phyloP scores from a whole-genome alignment of 2,113 vertebrate genomes.

The Lasiurus borealis region DNA sequence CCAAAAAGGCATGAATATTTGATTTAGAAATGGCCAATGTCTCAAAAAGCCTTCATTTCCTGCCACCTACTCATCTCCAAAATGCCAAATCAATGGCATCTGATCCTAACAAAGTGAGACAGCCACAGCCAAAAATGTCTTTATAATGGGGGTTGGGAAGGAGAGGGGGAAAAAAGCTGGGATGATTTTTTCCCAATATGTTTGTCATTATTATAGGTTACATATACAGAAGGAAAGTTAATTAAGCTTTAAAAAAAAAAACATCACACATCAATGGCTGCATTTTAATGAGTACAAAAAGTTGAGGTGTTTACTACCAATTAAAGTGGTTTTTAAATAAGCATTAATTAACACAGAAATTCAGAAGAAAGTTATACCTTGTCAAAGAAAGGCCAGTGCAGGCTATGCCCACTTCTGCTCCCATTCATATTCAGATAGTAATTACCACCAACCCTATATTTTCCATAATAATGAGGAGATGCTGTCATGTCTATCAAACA shows the following conservation, averaged over 20 bases:
- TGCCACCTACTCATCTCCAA: conserved; percentile 63
- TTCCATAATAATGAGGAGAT: conserved; percentile 95
- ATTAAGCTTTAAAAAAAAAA: conserved; percentile 92
- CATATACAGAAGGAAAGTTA: conserved; percentile 93
- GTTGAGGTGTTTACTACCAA: conserved; percentile 96
- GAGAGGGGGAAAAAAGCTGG: conserved; percentile 46
- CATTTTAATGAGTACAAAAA: conserved; percentile 94
- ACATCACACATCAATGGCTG: conserved; percentile 94
- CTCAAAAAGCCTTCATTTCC: conserved; percentile 53
- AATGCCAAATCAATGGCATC: conserved; percentile 64
- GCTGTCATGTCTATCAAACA: conserved; percentile 93
- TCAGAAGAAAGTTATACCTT: conserved; percentile 95
- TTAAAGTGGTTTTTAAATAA: conserved; percentile 94
- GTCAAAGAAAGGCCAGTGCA: conserved; percentile 93
- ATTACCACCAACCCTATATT: conserved; percentile 96
- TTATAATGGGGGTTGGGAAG: conserved; percentile 52
- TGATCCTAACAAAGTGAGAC: conserved; percentile 70
- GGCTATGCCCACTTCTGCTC: conserved; percentile 92
- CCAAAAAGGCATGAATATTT: not conserved
- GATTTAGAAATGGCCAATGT: conserved; percentile 60
- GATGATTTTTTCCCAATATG: conserved; percentile 86
- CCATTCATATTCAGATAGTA: conserved; percentile 93
- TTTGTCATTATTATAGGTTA: conserved; percentile 92
- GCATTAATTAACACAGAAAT: conserved; percentile 95
- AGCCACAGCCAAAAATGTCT: conserved; percentile 78